These are phyloP conservation scores for Drosophila ficusphila DNA, from an alignment of 1,140 invertebrate species.

Conservation along the genomic window DNA sequence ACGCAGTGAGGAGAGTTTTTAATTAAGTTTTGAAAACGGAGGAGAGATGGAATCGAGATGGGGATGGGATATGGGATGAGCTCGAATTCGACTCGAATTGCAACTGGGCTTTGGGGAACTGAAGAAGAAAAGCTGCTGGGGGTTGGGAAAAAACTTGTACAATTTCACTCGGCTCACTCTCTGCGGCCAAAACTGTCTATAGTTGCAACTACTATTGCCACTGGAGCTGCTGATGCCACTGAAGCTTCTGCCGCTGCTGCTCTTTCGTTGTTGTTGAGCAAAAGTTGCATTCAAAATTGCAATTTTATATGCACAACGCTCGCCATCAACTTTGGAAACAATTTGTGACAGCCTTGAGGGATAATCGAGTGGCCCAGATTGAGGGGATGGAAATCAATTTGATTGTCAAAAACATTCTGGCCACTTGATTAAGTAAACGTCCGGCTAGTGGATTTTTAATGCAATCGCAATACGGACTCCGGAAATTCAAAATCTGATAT, in stretches of 20 bases:
- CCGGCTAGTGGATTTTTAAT: neutral
- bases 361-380: constrained; percentile 21
- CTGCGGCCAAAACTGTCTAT: constrained; percentile 12
- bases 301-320: constrained; percentile 51
- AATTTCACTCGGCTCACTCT: constrained; percentile 57
- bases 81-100: neutral
- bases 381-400: neutral
- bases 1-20: constrained; percentile 45
- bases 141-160: constrained; percentile 46
- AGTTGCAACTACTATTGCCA: neutral
- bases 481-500: too few species aligned
- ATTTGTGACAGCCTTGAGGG: constrained; percentile 30
- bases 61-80: neutral
- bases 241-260: neutral
- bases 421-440: constrained; percentile 2
- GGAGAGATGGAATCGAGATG: neutral
- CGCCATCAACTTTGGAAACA: constrained; percentile 22
- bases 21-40: constrained; percentile 57
- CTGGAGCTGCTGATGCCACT: too few species aligned
- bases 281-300: constrained; percentile 55
- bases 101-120: neutral
- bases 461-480: too few species aligned
- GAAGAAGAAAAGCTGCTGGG: neutral
- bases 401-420: neutral
- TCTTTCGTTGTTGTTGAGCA: constrained; percentile 9